Evolutionary conservation across 2,113 vertebrate species (phyloP).

Genomic region (Actenoides lindsayi): DNA sequence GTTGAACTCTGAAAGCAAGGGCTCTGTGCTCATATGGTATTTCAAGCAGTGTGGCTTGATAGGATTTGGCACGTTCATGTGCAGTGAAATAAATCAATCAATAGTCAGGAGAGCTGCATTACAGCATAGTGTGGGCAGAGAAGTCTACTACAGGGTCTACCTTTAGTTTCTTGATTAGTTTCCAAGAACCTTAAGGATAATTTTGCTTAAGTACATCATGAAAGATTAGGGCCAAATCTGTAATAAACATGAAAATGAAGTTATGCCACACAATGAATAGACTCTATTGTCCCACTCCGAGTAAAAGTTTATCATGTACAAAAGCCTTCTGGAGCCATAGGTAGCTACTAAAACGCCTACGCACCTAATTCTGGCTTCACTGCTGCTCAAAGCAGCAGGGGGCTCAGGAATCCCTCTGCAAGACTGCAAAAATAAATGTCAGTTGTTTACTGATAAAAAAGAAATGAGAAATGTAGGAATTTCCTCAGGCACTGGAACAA

Average conservation of each 20-base stretch:
- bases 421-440: not conserved
- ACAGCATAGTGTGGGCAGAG: not conserved
- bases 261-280: slow-evolving; percentile 1
- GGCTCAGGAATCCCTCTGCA: not conserved
- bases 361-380: not conserved
- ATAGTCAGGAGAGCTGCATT: slow-evolving; percentile 21
- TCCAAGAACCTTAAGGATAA: slow-evolving; percentile 14
- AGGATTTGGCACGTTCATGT: slow-evolving; percentile 38
- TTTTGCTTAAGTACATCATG: slow-evolving; percentile 27
- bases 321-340: not conserved
- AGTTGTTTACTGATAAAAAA: not conserved
- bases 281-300: slow-evolving; percentile 2
- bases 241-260: slow-evolving; percentile 42
- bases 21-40: slow-evolving; percentile 1
- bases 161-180: not conserved
- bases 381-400: not conserved
- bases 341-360: not conserved
- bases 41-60: slow-evolving; percentile 27
- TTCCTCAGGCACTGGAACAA: not conserved
- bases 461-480: not conserved
- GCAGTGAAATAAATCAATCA: slow-evolving; percentile 59
- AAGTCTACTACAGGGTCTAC: not conserved
- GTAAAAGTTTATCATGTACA: slow-evolving; percentile 17
- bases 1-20: slow-evolving; percentile 16
- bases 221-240: slow-evolving; percentile 29